Percentiles rank a stretch among this genome's conserved stretches.
These are phyloP conservation scores for Zaprionus capensis DNA, from an alignment of 1,140 invertebrate species.

Conservation along the genomic window DNA sequence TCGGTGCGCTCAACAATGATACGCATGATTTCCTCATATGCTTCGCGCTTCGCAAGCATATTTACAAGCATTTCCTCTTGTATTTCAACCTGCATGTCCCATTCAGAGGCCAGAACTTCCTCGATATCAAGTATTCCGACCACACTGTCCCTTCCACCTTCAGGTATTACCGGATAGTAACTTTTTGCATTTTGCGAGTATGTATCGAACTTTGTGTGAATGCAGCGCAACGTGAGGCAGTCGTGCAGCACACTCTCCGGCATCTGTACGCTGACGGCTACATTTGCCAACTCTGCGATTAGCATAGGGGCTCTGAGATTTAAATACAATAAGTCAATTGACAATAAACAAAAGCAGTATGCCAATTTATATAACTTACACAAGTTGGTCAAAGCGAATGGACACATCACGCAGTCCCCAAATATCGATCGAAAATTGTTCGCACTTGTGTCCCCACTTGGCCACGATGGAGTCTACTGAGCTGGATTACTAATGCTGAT, in stretches of 20 bases:
- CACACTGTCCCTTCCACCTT: conserved; percentile 27
- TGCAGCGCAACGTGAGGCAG: conserved; percentile 64
- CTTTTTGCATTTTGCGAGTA: conserved; percentile 68
- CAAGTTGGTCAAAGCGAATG: conserved; percentile 59
- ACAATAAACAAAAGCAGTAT: background rate
- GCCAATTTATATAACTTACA: conserved; percentile 49
- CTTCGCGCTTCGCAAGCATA: conserved; percentile 33
- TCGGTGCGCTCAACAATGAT: conserved; percentile 45
- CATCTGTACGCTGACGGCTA: conserved; percentile 50
- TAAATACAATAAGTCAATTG: background rate
- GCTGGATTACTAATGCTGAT: conserved; percentile 14
- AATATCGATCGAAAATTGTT: conserved; percentile 59
- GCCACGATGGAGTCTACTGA: conserved; percentile 49
- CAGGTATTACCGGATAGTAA: conserved; percentile 25
- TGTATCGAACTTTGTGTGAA: conserved; percentile 66
- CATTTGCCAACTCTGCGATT: conserved; percentile 44
- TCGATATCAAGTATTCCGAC: conserved; percentile 61
- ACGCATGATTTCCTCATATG: conserved; percentile 58
- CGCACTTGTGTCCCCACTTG: conserved; percentile 47
- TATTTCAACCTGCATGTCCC: conserved; percentile 59
- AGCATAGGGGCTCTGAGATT: conserved; percentile 48
- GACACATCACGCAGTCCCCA: conserved; percentile 71
- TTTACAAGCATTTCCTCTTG: conserved; percentile 40
- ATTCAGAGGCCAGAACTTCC: conserved; percentile 57
- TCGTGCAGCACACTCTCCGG: conserved; percentile 57